Base-by-base conservation (phyloP, 2,797 vertebrate genomes). In the Pygocentrus nattereri region DNA sequence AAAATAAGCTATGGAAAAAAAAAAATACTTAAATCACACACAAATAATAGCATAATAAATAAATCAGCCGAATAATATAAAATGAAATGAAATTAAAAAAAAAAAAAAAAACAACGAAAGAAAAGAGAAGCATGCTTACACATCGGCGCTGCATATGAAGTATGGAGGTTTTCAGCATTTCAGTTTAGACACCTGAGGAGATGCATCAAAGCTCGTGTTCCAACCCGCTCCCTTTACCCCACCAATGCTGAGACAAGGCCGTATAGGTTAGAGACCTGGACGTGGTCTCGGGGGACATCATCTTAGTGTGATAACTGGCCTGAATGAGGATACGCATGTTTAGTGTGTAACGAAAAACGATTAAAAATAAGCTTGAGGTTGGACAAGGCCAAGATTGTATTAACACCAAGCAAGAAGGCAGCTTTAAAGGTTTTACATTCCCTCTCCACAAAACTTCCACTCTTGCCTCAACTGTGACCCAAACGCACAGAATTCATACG, bases 41-140 rank as follows among this genome's bases (percentile, higher is more conserved):
- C 92, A 93, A 93, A 91, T 89, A 88, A 92, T 87, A 91, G 84
- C 85, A 83, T 90, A 95, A 95, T 95, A 95, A 95, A 95, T 93
- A 95, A 84, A 93, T 92, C 88, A 80, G 89, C 87, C 89, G 88
- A 92, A 91, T 78, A 92, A 91, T 91, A 75, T 47, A 85, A 82
- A 69, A 73, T 30, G 11, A 34, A 74, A 16, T 31, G 34, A 76
- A 59, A 71, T 50, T 58, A 4, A 79, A 65, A 70, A 52, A 89
- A 91, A 83, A 90, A 91, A 41, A 25, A 11, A 3, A 7, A 74
- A 27, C 52, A 76, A 79, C n/a, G n/a, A n/a, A 70, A 49, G 72
- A 2, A 71, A 64, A 70, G 50, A 89, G 91, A 83, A 90, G 54
- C 89, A 93, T 89, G 91, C 85, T 91, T 93, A 90, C 89, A 89